Evolutionary conservation across 2,113 vertebrate species (phyloP).

Genomic region (Grallaria varia): DNA sequence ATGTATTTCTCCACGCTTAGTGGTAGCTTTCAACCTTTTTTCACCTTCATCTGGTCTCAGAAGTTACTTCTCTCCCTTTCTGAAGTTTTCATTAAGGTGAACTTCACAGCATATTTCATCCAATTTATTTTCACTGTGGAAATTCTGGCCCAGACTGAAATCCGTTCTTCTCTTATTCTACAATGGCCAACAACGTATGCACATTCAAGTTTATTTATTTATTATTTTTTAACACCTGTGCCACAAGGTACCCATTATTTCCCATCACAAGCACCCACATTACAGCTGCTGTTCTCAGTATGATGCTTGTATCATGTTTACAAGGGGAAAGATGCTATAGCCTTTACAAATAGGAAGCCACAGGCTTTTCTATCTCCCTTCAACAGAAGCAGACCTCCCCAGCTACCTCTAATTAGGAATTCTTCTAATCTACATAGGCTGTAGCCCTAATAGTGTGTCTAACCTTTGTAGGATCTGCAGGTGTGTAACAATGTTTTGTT

Average conservation of each 20-base stretch:
- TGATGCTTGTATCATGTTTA: background rate
- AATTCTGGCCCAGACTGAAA: background rate
- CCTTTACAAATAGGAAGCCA: background rate
- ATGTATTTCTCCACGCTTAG: background rate
- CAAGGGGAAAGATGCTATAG: background rate
- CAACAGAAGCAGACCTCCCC: background rate
- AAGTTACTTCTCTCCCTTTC: background rate
- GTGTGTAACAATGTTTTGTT: background rate
- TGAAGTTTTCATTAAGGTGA: background rate
- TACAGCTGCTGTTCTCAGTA: background rate
- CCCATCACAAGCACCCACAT: background rate
- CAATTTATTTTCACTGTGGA: background rate
- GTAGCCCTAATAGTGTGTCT: background rate
- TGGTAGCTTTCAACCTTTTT: background rate
- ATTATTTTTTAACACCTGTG: background rate
- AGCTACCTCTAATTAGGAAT: background rate
- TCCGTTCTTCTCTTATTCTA: background rate
- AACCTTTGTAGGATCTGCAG: background rate
- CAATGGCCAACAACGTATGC: rapidly evolving
- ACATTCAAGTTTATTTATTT: background rate
- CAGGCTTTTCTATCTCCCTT: background rate
- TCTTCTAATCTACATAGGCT: background rate
- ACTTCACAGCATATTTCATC: background rate
- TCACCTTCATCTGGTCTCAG: background rate
- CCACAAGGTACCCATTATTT: background rate